These are phyloP conservation scores for Campoplex capitator DNA, from an alignment of 2,888 invertebrate genomes.

Conservation along the genomic window DNA sequence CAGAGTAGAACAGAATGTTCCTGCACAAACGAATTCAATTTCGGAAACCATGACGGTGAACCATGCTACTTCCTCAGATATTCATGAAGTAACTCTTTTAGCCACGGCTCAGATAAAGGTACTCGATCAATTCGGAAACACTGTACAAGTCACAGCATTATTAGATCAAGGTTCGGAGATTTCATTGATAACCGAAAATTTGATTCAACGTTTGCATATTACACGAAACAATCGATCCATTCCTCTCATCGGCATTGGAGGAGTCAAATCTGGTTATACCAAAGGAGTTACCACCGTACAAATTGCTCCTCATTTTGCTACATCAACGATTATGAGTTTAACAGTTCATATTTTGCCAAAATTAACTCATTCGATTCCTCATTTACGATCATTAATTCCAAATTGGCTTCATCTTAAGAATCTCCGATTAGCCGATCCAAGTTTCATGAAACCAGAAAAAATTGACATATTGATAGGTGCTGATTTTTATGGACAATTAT, in stretches of 20 bases:
- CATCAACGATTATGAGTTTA: background rate
- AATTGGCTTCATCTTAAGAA: slow-evolving; percentile 11
- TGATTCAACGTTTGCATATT: background rate
- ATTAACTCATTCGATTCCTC: background rate
- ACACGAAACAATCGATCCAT: background rate
- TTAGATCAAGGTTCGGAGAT: background rate
- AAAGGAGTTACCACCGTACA: background rate
- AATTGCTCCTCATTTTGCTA: background rate
- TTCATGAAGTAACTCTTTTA: background rate
- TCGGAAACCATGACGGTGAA: too few species aligned
- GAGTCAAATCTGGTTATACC: background rate
- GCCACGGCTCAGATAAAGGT: background rate
- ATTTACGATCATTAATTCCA: background rate
- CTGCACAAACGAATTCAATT: too few species aligned
- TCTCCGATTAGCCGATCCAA: background rate
- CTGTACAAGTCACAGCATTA: background rate
- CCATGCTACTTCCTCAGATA: too few species aligned
- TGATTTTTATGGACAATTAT: slow-evolving; percentile 2
- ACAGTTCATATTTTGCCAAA: background rate
- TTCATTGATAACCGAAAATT: background rate
- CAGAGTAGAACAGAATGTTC: too few species aligned
- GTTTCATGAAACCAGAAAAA: background rate
- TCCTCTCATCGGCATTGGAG: background rate
- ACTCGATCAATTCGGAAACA: background rate
- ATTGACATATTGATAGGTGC: background rate